These are phyloP conservation scores for Tor tambroides DNA, from an alignment of 2,113 vertebrate species.

Conservation along the genomic window DNA sequence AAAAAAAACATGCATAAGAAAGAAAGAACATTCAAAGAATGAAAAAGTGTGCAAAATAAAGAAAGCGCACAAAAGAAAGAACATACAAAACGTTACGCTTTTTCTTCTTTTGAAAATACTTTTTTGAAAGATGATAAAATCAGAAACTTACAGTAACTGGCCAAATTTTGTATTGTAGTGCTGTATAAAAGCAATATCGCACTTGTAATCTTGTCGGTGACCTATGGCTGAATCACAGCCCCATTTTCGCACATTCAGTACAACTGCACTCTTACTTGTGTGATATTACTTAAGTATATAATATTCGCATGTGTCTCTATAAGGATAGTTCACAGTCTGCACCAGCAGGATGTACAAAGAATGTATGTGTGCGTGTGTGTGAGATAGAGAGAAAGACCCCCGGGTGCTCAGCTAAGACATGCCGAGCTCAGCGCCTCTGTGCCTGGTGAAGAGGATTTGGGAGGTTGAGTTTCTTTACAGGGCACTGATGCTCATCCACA, in stretches of 20 bases:
- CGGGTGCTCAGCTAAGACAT: slow-evolving; percentile 24
- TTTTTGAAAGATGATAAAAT: background rate
- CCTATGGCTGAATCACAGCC: background rate
- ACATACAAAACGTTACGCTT: background rate
- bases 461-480: slow-evolving; percentile 33
- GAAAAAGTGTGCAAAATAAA: too few relatives aligned
- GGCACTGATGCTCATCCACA: slow-evolving; percentile 12
- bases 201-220: background rate
- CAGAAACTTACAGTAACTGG: background rate
- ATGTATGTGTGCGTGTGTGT: background rate
- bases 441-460: slow-evolving; percentile 24
- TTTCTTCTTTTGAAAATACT: background rate
- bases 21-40: too few relatives aligned
- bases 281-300: background rate
- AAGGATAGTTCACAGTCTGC: background rate
- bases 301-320: background rate
- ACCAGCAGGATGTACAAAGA: slow-evolving; percentile 5
- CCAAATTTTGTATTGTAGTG: background rate
- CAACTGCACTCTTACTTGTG: background rate
- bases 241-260: background rate
- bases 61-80: too few relatives aligned
- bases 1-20: too few relatives aligned
- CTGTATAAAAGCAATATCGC: background rate
- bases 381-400: background rate
- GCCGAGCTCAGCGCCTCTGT: slow-evolving; percentile 41